These are phyloP conservation scores for Leptinotarsa haldemani DNA, from an alignment of 2,888 invertebrate genomes.

Conservation along the genomic window DNA sequence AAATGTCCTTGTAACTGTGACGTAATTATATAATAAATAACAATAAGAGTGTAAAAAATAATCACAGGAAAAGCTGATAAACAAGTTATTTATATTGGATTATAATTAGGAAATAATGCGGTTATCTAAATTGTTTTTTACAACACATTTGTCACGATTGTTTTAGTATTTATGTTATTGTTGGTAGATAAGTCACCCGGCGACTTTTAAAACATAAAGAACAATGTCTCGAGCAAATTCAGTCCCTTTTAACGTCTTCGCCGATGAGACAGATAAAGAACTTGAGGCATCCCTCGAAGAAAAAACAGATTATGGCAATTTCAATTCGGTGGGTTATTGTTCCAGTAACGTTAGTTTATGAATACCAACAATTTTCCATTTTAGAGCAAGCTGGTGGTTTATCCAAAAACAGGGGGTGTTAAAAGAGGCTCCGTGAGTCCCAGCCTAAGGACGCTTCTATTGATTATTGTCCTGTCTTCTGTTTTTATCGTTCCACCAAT, in stretches of 20 bases:
- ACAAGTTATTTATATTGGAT: background rate
- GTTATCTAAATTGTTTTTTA: background rate
- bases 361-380: background rate
- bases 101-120: background rate
- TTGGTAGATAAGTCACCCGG: background rate
- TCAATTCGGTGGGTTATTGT: background rate
- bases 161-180: background rate
- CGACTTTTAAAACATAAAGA: background rate
- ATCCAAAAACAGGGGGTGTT: background rate
- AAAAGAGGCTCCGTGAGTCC: constrained; percentile 8
- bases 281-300: constrained; percentile 1
- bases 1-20: background rate
- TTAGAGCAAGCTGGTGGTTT: constrained; percentile 10
- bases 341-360: background rate
- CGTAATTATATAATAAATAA: background rate
- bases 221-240: constrained; percentile 8
- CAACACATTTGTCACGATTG: background rate
- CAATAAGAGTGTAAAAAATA: background rate
- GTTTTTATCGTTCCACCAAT: constrained; percentile 65
- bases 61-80: constrained; percentile 1
- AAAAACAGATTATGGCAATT: background rate
- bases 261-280: constrained; percentile 2
- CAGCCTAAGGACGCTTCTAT: constrained; percentile 44
- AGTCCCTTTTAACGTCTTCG: constrained; percentile 11
- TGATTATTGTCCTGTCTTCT: constrained; percentile 61